Conservation (phyloP, 1,140 invertebrate species). For the Rhynchophorus ferrugineus region DNA sequence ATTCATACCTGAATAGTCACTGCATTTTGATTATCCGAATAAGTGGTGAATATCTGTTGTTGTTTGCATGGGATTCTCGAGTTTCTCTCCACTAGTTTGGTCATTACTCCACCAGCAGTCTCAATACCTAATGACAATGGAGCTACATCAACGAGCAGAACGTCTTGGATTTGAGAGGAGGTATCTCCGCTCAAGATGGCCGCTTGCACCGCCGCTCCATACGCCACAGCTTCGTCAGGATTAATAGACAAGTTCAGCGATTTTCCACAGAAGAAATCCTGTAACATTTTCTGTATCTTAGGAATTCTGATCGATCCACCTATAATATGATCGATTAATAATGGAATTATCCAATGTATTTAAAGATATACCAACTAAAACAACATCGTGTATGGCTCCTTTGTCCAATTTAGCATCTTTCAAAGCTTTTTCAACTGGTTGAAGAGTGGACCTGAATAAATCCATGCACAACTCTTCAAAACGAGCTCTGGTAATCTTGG, state of each 20-base stretch:
- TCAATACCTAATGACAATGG: constrained; percentile 65
- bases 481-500: constrained; percentile 72
- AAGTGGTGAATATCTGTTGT: constrained; percentile 58
- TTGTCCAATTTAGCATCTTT: constrained; percentile 72
- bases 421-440: constrained; percentile 64
- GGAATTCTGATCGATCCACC: constrained; percentile 60
- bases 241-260: constrained; percentile 64
- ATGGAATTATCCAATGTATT: not conserved
- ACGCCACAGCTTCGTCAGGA: constrained; percentile 71
- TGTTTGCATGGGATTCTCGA: constrained; percentile 62
- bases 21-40: constrained; percentile 61
- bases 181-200: constrained; percentile 62
- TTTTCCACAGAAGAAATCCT: constrained; percentile 60
- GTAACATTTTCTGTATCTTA: constrained; percentile 57
- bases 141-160: constrained; percentile 63
- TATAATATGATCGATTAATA: not conserved
- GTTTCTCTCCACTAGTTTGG: constrained; percentile 58
- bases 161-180: constrained; percentile 67
- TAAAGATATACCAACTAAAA: constrained; percentile 44
- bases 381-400: constrained; percentile 54
- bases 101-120: constrained; percentile 62
- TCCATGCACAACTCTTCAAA: constrained; percentile 86
- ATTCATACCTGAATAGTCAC: constrained; percentile 63
- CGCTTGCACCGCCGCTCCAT: constrained; percentile 69
- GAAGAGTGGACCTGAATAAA: constrained; percentile 60